phyloP scores from a whole-genome alignment of 23 tunicate species.

The Diplosoma virens region DNA sequence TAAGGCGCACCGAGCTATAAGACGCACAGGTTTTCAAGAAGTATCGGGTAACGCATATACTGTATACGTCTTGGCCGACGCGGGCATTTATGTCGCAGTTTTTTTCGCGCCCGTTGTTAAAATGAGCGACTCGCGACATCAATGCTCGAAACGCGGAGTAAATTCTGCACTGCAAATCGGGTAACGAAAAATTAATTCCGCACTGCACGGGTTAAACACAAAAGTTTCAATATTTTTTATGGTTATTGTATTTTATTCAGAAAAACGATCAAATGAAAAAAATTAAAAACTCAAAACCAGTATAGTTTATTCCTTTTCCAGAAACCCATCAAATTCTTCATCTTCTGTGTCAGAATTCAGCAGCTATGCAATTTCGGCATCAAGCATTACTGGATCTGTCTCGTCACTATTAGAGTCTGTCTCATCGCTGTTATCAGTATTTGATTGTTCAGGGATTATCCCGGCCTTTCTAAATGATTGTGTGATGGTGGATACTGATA shows the following conservation, averaged over 20 bases:
- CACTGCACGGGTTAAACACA: not conserved
- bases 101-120: not conserved
- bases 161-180: not conserved
- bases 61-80: too few species aligned
- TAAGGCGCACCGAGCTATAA: conserved; percentile 43
- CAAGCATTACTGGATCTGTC: conserved; percentile 54
- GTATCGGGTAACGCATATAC: conserved; percentile 14
- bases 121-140: not conserved
- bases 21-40: conserved; percentile 28
- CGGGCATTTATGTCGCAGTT: not conserved
- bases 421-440: conserved; percentile 43
- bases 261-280: conserved; percentile 47
- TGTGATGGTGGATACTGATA: conserved; percentile 51
- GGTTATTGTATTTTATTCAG: conserved; percentile 36
- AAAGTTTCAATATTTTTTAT: conserved; percentile 31
- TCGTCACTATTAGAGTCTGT: conserved; percentile 48
- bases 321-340: conserved; percentile 41
- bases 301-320: conserved; percentile 43
- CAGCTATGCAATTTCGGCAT: conserved; percentile 55
- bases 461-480: conserved; percentile 52
- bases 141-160: not conserved
- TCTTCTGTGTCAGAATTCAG: conserved; percentile 49
- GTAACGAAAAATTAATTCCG: too few species aligned
- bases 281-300: conserved; percentile 48
- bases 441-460: conserved; percentile 49